Base-by-base conservation (phyloP, 2,888 invertebrate species). In the Nysson spinosus region DNA sequence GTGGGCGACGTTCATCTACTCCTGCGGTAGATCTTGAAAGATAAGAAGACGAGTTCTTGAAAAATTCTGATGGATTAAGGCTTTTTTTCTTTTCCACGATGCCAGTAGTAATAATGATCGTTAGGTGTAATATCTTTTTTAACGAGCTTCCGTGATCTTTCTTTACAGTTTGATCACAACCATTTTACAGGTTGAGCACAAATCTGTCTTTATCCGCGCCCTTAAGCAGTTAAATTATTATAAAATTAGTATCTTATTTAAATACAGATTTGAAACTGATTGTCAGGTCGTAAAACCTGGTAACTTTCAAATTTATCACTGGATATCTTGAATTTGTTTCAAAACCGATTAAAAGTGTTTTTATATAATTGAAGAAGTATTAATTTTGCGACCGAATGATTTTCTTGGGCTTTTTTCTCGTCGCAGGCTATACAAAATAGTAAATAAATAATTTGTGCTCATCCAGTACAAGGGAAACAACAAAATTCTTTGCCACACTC, bases 101-200 rank as follows among this genome's bases (percentile, higher is more conserved):
- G 20, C 34, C 26, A 32, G 12, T 51, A 60, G 34, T 37, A 24
- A 17, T 55, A 37, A 34, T 50, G 12, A 37, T 30, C 5, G 16
- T 58, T 58, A 68, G 35, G n/a, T 12, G 3, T 43, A 42, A 44
- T 28, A n/a, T 32, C 7, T 35, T 34, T 55, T 49, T 35, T 43
- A 19, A 39, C 35, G 39, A 34, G 39, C 14, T 49, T 28, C 4
- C 24, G 28, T 49, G 26, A 14, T 47, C 12, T 24, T 39, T 14
- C 32, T 49, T 24, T 30, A 24, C 7, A 7, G 46, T 40, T 39
- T 22, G n/a, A 14, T n/a, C n/a, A n/a, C n/a, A n/a, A n/a, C n/a
- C 12, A 9, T 43, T 19, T 47, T 62, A 63, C 63, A 63, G 37
- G 52, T 24, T 14, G 52, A 49, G 64, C 63, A 49, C 32, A 64